Base-by-base conservation (phyloP, 2,113 vertebrate species). In the Pterocles burchelli region DNA sequence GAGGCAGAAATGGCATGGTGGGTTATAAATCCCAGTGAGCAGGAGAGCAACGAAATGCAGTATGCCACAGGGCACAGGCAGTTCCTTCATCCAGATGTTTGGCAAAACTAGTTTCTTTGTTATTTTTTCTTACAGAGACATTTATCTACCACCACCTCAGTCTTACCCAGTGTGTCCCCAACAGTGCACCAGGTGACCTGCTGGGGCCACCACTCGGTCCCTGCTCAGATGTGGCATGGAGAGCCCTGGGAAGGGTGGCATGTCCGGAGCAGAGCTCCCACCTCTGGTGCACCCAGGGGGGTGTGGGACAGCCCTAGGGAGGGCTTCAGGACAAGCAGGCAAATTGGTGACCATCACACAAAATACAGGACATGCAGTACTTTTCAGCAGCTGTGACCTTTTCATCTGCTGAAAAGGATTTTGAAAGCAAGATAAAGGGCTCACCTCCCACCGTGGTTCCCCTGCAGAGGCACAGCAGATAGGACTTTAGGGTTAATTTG, bases 391-490 rank as follows among this genome's bases (percentile, higher is more conserved):
- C 83, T 88, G 89, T 91, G 90, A 90, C 52, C 43, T 41, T 41
- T 41, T 41, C 12, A 88, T 86, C 79, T 83, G 93, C 72, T 83
- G 88, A 88, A 95, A 88, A 48, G 92, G 83, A 95, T 91, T 91
- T 93, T 93, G 85, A 90, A 93, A 88, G 85, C 0, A 9, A 95
- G 92, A 96, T 95, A 95, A 96, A 90, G 51, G 61, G 82, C 41
- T 94, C 72, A 29, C 58, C 93, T 94, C 96, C 89, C 48, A 78
- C 48, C 0, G 8, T 33, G 76, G 46, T 54, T 84, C 49, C 93
- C 92, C 88, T 77, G 79, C 79, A 80, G 92, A 93, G 93, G 28
- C 34, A 57, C 51, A 52, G 34, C 33, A 90, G 78, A 88, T 74
- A 86, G 82, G 43, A 95, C 51, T 48, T 52, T 77, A 45, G 76